Evolutionary conservation across 2,888 invertebrate genomes (phyloP), one percentile per base, ranked within the genome.

Genomic region (Euplexia lucipara): DNA sequence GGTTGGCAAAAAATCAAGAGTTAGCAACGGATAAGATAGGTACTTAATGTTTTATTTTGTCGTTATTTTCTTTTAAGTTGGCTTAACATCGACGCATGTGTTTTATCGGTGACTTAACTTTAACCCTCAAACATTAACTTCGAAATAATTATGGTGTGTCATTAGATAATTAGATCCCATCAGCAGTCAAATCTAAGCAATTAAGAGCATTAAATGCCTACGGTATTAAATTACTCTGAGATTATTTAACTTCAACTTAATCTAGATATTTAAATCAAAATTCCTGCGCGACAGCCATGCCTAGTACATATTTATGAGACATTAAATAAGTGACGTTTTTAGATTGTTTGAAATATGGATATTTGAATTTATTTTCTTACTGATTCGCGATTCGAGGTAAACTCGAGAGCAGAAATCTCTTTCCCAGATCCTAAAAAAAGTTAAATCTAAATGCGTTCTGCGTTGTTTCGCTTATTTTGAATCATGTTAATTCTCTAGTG

Each of bases 1-100:
- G 61, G 70, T 78, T 79, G 69, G 79, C 59, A 63, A 82, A 68
- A 59, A 75, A 57, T 73, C 77, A 68, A 67, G 72, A 81, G 45
- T 66, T 77, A 71, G 42, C 73, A 41, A 61, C 68, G 69, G 67
- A 83, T 81, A 75, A 76, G 71, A 79, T 76, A 78, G 74, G 74
- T 74, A 74, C 78, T 78, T 48, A 60, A 57, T 60, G 26, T 60
- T 64, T 78, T 73, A 65, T 56, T 72, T 34, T 78, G 73, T 60
- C 48, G 57, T 12, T 39, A 49, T 58, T 47, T 61, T 60, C 18
- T 63, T 57, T 60, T 61, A 59, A 53, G 44, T 41, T 57, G 58
- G 53, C 56, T 71, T 71, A 52, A 47, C 26, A 53, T 49, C 32
- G 35, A 71, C 41, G 78, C 74, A 78, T 74, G 78, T 49, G 47